Evolutionary conservation across 2,113 vertebrate genomes (phyloP), one percentile per base, ranked within the genome.

Genomic region (Coregonus clupeaformis): DNA sequence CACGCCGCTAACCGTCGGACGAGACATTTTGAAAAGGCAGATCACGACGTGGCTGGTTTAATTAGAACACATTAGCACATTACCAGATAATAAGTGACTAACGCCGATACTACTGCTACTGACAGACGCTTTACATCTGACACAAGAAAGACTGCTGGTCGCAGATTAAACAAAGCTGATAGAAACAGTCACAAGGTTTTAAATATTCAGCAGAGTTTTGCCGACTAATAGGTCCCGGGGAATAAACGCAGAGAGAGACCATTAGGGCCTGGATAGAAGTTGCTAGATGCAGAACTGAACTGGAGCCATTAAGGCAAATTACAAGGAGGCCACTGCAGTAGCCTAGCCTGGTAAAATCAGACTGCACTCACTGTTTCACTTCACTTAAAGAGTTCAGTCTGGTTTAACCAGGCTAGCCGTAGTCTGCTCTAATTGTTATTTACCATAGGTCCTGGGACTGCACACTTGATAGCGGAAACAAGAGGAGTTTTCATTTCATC

Each of bases 231-330:
- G 64, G 66, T 55, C 14, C 47, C 45, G 47, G 64, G 27, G 77
- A 25, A 76, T 55, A 64, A 77, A 72, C 69, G 11, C 63, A 55
- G 76, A 68, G 20, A 74, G n/a, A n/a, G 13, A 79, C 77, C 69
- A 76, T 68, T 70, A 83, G 36, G 36, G 68, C 45, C 72, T 64
- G n/a, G 57, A 60, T 60, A 22, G 52, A 55, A 16, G 52, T 20
- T 55, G 52, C 47, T 71, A 25, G 77, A 65, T 29, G 71, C 36
- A 74, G 74, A 42, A 42, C 36, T 42, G 36, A 42, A 42, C 2
- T 42, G 2, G 62, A 73, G 77, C 80, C 83, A 88, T 90, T 86
- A 83, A 66, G 78, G 82, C 71, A 76, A 83, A 86, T 88, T 82
- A 88, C 77, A 74, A 74, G 65, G 7, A 63, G 75, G 71, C 45